phyloP scores from a whole-genome alignment of 1,140 invertebrate genomes.

The Scaptomyza hsui region DNA sequence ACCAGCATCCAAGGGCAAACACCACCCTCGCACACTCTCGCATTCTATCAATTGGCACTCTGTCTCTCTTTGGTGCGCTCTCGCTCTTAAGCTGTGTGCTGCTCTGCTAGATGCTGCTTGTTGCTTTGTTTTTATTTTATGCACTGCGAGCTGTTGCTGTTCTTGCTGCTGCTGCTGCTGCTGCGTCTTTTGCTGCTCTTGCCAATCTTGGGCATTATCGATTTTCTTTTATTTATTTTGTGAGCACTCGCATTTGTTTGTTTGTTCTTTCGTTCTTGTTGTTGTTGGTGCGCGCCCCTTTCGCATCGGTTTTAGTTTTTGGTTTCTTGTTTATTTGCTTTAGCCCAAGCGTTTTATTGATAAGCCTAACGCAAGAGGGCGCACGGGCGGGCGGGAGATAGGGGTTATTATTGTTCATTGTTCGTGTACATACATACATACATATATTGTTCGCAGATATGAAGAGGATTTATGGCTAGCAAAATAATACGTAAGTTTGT shows the following conservation, averaged over 20 bases:
- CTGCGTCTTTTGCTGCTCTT: slow-evolving; percentile 46
- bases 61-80: background rate
- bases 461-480: slow-evolving; percentile 30
- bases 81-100: slow-evolving; percentile 13
- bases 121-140: slow-evolving; percentile 46
- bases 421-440: too few relatives aligned
- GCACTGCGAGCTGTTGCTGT: slow-evolving; percentile 38
- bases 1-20: slow-evolving; percentile 36
- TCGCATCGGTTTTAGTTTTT: slow-evolving; percentile 24
- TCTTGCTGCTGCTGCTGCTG: slow-evolving; percentile 35
- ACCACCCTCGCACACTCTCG: slow-evolving; percentile 25
- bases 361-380: slow-evolving; percentile 14
- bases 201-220: slow-evolving; percentile 61
- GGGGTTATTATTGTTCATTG: slow-evolving; percentile 1
- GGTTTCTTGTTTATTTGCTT: slow-evolving; percentile 50
- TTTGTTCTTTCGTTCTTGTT: slow-evolving; percentile 26
- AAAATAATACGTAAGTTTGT: background rate
- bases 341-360: slow-evolving; percentile 26
- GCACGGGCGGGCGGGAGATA: background rate
- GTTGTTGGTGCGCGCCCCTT: slow-evolving; percentile 29
- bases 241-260: slow-evolving; percentile 37
- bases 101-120: slow-evolving; percentile 17
- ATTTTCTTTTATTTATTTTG: slow-evolving; percentile 56
- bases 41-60: background rate
- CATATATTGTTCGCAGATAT: slow-evolving; percentile 44